Conservation (phyloP, 2,888 invertebrate genomes). For the Eucera pruinosa region DNA sequence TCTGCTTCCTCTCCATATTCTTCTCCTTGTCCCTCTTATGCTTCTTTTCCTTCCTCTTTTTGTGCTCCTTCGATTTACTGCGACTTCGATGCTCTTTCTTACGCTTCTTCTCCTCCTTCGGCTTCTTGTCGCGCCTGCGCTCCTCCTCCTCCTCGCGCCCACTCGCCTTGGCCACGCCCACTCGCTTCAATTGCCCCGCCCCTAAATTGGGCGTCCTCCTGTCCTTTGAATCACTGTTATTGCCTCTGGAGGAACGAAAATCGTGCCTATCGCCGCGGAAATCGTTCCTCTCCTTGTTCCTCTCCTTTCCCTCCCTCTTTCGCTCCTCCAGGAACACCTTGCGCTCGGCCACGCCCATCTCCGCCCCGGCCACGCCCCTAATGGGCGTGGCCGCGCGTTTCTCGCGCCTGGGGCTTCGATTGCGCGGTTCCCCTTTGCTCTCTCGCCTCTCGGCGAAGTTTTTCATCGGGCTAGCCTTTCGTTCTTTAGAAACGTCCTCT, state of each 20-base stretch:
- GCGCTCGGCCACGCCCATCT: too few relatives aligned
- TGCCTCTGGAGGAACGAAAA: too few relatives aligned
- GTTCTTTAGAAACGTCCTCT: constrained; percentile 86
- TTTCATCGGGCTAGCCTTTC: constrained; percentile 83
- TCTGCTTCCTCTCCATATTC: constrained; percentile 81
- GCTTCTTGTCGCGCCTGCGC: constrained; percentile 74
- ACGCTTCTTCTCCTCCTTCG: constrained; percentile 76
- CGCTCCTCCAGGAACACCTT: constrained; percentile 81
- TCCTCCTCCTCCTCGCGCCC: constrained; percentile 76
- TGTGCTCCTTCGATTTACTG: constrained; percentile 80
- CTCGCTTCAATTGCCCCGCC: too few relatives aligned
- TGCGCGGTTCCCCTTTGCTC: constrained; percentile 77
- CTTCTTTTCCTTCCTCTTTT: constrained; percentile 84
- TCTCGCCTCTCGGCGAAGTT: constrained; percentile 86
- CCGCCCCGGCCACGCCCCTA: too few relatives aligned
- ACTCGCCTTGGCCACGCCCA: too few relatives aligned
- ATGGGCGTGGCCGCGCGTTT: too few relatives aligned
- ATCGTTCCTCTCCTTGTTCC: constrained; percentile 74
- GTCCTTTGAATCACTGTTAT: too few relatives aligned
- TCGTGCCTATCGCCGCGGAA: constrained; percentile 70
- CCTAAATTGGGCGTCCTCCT: too few relatives aligned
- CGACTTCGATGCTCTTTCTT: constrained; percentile 81
- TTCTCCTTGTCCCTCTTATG: constrained; percentile 84
- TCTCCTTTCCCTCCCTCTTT: constrained; percentile 77
- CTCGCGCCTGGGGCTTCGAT: too few relatives aligned